A percentile compares a stretch with the other conserved stretches of the same genome.
Conservation (phyloP, 2,888 invertebrate species). For the Volucella zonaria region DNA sequence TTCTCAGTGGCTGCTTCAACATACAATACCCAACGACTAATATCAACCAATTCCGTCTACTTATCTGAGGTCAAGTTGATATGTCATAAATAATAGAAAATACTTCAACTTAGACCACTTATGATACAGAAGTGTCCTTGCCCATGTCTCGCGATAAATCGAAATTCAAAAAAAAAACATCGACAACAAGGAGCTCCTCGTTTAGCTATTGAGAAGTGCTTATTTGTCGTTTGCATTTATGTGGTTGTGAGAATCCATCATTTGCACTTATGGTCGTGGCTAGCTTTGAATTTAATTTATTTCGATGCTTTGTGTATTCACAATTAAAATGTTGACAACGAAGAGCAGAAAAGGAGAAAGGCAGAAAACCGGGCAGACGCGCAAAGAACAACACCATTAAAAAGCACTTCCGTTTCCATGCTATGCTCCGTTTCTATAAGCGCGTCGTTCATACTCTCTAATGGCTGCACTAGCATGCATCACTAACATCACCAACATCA, state of each 20-base stretch:
- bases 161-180: too few species aligned
- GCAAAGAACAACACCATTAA: slow-evolving; percentile 70
- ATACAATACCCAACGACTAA: too few species aligned
- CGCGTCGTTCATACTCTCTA: slow-evolving; percentile 34
- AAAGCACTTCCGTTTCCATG: slow-evolving; percentile 66
- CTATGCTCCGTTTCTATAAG: slow-evolving; percentile 47
- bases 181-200: too few species aligned
- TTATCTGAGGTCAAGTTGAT: too few species aligned
- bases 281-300: slow-evolving; percentile 60
- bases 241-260: background rate
- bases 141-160: too few species aligned
- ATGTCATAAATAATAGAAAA: too few species aligned
- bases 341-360: slow-evolving; percentile 24
- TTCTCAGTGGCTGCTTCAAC: too few species aligned
- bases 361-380: slow-evolving; percentile 6
- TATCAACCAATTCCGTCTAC: too few species aligned
- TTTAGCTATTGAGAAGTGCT: too few species aligned
- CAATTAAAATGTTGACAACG: slow-evolving; percentile 53
- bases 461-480: slow-evolving; percentile 14
- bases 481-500: slow-evolving; percentile 8
- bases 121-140: too few species aligned
- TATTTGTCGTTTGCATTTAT: too few species aligned
- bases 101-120: too few species aligned
- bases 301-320: slow-evolving; percentile 57
- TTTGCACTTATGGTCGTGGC: background rate